A percentile compares a stretch with the other conserved stretches of the same genome.
These are phyloP conservation scores for Hyperopisus bebe DNA, from an alignment of 2,113 vertebrate genomes.

Conservation along the genomic window DNA sequence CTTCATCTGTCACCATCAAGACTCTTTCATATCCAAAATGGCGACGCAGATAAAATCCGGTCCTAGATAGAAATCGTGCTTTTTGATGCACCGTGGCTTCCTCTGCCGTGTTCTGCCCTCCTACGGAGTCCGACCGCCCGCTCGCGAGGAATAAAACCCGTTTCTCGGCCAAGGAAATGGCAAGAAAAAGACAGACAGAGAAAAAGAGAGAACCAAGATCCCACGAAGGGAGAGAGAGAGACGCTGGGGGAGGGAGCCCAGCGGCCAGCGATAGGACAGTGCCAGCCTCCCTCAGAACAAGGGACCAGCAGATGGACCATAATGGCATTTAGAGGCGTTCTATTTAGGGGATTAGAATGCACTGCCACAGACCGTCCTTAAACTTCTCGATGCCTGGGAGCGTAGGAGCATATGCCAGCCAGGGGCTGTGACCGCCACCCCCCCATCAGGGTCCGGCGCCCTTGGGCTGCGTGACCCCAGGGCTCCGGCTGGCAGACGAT, in stretches of 20 bases:
- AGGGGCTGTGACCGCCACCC: slow-evolving; percentile 21
- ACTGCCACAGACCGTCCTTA: slow-evolving; percentile 36
- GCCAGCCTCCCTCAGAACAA: slow-evolving; percentile 15
- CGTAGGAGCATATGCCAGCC: slow-evolving; percentile 35
- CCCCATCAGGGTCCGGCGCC: slow-evolving; percentile 19
- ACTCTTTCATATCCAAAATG: not conserved
- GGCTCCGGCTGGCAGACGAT: slow-evolving; percentile 22
- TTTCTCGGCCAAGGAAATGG: not conserved
- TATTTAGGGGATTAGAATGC: slow-evolving; percentile 50
- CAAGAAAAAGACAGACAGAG: not conserved
- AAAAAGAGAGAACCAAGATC: not conserved
- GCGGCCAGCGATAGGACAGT: not conserved
- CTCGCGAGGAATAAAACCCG: slow-evolving; percentile 32
- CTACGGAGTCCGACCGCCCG: slow-evolving; percentile 50
- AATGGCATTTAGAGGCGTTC: slow-evolving; percentile 48
- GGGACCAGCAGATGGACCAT: slow-evolving; percentile 46
- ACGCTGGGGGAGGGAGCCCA: not conserved
- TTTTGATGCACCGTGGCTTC: not conserved
- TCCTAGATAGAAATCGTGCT: not conserved
- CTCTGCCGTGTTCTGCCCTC: not conserved
- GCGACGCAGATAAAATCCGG: not conserved
- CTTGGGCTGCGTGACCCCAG: slow-evolving; percentile 32
- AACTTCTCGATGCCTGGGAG: slow-evolving; percentile 32
- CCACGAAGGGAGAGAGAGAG: not conserved
- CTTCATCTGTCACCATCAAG: not conserved